Conservation (phyloP, 2,888 invertebrate genomes). For the Gastracanthus pulcherrimus region DNA sequence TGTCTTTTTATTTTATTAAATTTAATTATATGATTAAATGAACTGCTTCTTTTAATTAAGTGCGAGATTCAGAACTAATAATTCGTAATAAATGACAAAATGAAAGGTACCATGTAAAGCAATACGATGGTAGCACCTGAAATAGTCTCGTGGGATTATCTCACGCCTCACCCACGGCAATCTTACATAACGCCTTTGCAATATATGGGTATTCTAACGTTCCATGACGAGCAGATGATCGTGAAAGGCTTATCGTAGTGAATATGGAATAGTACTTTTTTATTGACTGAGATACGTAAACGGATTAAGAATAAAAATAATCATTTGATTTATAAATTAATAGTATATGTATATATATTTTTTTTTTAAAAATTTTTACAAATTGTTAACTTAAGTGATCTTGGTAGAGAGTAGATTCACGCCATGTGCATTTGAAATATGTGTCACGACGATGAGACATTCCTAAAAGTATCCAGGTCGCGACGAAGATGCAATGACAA, state of each 20-base stretch:
- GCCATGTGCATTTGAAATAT: slow-evolving; percentile 40
- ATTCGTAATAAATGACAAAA: neutral
- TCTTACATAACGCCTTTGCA: slow-evolving; percentile 65
- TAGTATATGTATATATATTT: no score
- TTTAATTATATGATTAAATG: no score
- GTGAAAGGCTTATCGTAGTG: slow-evolving; percentile 69
- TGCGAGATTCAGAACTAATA: neutral
- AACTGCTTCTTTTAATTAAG: neutral
- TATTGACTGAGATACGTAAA: neutral
- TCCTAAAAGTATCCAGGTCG: slow-evolving; percentile 10
- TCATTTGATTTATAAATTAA: no score
- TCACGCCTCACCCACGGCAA: slow-evolving; percentile 69
- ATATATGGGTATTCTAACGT: slow-evolving; percentile 17
- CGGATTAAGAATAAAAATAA: neutral
- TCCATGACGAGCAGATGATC: slow-evolving; percentile 65
- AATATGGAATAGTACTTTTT: slow-evolving; percentile 55
- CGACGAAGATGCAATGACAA: slow-evolving; percentile 6
- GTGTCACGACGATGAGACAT: slow-evolving; percentile 8
- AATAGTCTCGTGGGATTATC: slow-evolving; percentile 69
- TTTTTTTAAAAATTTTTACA: no score
- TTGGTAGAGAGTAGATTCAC: slow-evolving; percentile 58
- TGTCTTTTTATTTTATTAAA: no score
- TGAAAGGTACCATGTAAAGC: neutral
- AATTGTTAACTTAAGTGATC: neutral
- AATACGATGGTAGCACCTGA: neutral